phyloP scores from a whole-genome alignment of 2,888 invertebrate species.

The Trypoxylon attenuatum region DNA sequence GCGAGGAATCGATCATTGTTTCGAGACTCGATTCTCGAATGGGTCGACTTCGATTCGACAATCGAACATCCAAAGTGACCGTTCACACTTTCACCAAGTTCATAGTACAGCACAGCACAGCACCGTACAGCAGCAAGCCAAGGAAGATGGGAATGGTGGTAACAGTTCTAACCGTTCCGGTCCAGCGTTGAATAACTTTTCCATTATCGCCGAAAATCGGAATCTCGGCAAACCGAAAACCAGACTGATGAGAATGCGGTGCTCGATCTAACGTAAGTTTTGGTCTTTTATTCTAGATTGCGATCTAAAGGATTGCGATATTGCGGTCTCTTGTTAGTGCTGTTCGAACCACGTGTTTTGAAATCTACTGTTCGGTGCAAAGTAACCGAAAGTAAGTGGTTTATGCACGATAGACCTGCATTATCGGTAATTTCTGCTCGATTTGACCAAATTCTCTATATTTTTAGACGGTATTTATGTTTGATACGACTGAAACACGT shows the following conservation, averaged over 20 bases:
- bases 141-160: not conserved
- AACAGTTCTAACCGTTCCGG: conserved; percentile 15
- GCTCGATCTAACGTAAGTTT: conserved; percentile 17
- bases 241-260: not conserved
- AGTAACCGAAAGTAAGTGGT: conserved; percentile 11
- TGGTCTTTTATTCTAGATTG: conserved; percentile 1
- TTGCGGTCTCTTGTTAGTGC: conserved; percentile 20
- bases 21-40: no score
- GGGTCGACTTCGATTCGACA: no score
- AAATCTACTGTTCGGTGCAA: conserved; percentile 15
- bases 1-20: no score
- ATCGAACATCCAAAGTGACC: no score
- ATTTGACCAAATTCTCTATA: not conserved
- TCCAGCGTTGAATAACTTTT: conserved; percentile 6
- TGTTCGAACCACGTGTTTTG: conserved; percentile 48
- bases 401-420: not conserved
- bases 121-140: not conserved
- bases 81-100: conserved; percentile 12
- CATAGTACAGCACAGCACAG: not conserved
- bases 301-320: not conserved
- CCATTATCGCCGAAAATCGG: not conserved
- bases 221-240: not conserved
- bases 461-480: not conserved
- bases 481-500: conserved; percentile 9
- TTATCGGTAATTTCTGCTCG: not conserved